Conservation (phyloP, 2,797 vertebrate species). For the Chloroceryle inda region DNA sequence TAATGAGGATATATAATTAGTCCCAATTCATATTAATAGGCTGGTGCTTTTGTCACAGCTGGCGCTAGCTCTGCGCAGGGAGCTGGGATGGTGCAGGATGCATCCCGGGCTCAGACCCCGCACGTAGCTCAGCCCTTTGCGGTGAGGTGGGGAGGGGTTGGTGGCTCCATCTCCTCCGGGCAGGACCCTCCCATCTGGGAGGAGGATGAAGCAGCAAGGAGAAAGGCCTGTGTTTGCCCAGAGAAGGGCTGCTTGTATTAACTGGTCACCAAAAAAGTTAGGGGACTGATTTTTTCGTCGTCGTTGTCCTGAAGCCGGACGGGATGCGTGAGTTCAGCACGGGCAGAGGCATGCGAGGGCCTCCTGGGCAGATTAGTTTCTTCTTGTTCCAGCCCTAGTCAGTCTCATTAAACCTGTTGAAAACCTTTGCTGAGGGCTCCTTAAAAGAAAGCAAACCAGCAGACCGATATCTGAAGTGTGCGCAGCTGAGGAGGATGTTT, state of each 20-base stretch:
- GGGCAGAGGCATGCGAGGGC: neutral
- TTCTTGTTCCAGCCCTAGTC: neutral
- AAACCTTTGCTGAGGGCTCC: neutral
- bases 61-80: neutral
- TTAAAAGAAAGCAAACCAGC: neutral
- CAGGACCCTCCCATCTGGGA: neutral
- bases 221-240: neutral
- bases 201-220: neutral
- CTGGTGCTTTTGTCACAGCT: rapidly evolving
- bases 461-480: neutral
- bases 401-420: neutral
- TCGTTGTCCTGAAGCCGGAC: rapidly evolving
- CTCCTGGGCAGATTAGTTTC: neutral
- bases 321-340: neutral
- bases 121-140: neutral
- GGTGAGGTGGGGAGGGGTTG: neutral
- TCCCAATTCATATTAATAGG: neutral
- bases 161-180: neutral
- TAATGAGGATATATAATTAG: neutral
- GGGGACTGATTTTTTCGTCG: rapidly evolving
- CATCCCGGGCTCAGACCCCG: rapidly evolving
- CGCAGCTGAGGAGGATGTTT: neutral
- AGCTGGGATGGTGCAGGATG: neutral
- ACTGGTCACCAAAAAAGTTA: neutral
- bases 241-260: neutral